These are phyloP conservation scores for Aptenodytes forsteri DNA, from an alignment of 2,113 vertebrate species.

Conservation along the genomic window DNA sequence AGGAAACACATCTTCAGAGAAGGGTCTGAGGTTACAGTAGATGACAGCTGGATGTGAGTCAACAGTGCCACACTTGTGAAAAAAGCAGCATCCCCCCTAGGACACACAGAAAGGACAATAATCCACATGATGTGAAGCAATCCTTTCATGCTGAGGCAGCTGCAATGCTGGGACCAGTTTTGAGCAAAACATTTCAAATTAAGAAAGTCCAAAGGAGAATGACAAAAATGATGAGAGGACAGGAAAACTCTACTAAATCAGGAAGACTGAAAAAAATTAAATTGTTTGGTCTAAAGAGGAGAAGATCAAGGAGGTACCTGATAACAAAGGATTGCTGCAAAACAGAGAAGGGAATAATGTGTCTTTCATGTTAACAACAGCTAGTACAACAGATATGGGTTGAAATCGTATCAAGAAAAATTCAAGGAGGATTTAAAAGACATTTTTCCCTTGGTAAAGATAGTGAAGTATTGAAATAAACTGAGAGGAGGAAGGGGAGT, in stretches of 20 bases:
- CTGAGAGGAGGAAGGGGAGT: neutral
- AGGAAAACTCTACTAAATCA: neutral
- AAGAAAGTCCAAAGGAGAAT: neutral
- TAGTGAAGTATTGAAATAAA: neutral
- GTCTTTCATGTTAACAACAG: neutral
- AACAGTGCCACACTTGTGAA: neutral
- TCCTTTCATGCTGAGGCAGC: neutral
- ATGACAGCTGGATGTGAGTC: slow-evolving; percentile 1
- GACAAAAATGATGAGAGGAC: neutral
- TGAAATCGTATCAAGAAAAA: neutral
- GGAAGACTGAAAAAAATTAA: neutral
- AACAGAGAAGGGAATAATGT: neutral
- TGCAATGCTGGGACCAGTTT: neutral
- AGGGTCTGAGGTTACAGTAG: neutral
- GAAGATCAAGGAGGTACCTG: neutral
- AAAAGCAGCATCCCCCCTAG: neutral
- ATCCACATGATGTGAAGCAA: neutral
- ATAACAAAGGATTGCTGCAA: neutral
- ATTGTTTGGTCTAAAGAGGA: neutral
- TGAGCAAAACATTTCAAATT: neutral
- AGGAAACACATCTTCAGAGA: neutral
- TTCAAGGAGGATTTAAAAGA: neutral
- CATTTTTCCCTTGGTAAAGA: neutral
- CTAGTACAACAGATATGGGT: neutral
- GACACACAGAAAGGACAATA: neutral